phyloP scores from a whole-genome alignment of 2,113 vertebrate species.

The Hydrolagus affinis region DNA sequence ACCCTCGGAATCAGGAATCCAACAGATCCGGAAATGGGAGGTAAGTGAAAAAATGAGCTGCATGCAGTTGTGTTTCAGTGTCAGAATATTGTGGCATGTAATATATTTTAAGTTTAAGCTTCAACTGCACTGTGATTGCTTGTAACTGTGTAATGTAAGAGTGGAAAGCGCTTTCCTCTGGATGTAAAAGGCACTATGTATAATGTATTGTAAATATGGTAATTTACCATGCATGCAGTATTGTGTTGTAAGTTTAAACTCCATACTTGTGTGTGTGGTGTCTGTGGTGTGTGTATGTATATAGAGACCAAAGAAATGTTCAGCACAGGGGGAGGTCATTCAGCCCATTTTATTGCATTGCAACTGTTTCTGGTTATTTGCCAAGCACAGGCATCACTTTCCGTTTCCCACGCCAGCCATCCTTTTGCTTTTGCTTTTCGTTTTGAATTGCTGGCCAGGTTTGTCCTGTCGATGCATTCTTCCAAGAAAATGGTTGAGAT shows the following conservation, averaged over 20 bases:
- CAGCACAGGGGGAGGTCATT: too few relatives aligned
- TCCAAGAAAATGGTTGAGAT: background rate
- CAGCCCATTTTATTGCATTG: too few relatives aligned
- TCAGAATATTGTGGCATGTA: background rate
- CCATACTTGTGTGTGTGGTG: too few relatives aligned
- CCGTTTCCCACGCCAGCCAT: background rate
- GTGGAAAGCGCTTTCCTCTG: too few relatives aligned
- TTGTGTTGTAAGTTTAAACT: too few relatives aligned
- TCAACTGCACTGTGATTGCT: background rate
- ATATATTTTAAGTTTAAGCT: background rate
- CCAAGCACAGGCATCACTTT: background rate
- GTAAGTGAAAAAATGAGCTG: constrained; percentile 46
- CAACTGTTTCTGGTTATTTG: too few relatives aligned
- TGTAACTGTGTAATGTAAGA: too few relatives aligned
- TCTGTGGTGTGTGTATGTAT: too few relatives aligned
- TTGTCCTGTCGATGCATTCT: background rate
- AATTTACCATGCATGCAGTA: too few relatives aligned
- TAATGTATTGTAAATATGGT: too few relatives aligned
- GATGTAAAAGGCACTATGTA: too few relatives aligned
- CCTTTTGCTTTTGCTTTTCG: background rate
- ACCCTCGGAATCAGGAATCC: constrained; percentile 83
- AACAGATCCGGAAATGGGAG: constrained; percentile 70
- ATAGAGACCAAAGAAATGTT: too few relatives aligned
- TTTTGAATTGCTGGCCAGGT: background rate
- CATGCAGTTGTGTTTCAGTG: background rate